phyloP scores from a whole-genome alignment of 2,888 invertebrate genomes.

The Margaritifera margaritifera region DNA sequence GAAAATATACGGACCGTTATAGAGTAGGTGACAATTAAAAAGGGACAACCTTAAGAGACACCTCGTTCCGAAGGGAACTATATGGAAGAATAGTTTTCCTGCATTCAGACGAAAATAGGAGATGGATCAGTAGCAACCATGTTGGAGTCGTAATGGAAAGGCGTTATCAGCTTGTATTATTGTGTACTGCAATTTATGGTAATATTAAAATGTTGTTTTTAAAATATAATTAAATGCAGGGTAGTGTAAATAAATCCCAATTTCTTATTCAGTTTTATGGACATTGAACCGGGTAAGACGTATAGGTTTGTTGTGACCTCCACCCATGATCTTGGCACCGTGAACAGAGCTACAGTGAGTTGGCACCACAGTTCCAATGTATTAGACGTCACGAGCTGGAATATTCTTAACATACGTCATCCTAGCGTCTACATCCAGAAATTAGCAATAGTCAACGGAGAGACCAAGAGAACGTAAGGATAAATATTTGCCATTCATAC shows the following conservation, averaged over 20 bases:
- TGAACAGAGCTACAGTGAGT: slow-evolving; percentile 26
- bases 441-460: slow-evolving; percentile 30
- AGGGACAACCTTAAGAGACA: too few relatives aligned
- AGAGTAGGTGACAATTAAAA: too few relatives aligned
- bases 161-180: too few relatives aligned
- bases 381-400: slow-evolving; percentile 40
- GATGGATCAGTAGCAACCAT: too few relatives aligned
- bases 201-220: too few relatives aligned
- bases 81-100: too few relatives aligned
- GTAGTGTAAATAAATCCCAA: not conserved
- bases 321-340: slow-evolving; percentile 42
- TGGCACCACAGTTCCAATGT: slow-evolving; percentile 33
- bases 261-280: slow-evolving; percentile 29
- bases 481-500: too few relatives aligned
- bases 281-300: slow-evolving; percentile 45
- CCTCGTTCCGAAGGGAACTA: too few relatives aligned
- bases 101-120: too few relatives aligned
- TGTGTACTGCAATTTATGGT: too few relatives aligned
- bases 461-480: slow-evolving; percentile 32
- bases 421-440: slow-evolving; percentile 37
- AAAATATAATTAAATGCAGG: not conserved
- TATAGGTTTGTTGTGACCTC: slow-evolving; percentile 48
- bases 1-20: too few relatives aligned
- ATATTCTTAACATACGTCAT: slow-evolving; percentile 33
- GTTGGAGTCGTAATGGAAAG: too few relatives aligned